Evolutionary conservation across 2,797 vertebrate genomes (phyloP).

Genomic region (Molossus alvarezi): DNA sequence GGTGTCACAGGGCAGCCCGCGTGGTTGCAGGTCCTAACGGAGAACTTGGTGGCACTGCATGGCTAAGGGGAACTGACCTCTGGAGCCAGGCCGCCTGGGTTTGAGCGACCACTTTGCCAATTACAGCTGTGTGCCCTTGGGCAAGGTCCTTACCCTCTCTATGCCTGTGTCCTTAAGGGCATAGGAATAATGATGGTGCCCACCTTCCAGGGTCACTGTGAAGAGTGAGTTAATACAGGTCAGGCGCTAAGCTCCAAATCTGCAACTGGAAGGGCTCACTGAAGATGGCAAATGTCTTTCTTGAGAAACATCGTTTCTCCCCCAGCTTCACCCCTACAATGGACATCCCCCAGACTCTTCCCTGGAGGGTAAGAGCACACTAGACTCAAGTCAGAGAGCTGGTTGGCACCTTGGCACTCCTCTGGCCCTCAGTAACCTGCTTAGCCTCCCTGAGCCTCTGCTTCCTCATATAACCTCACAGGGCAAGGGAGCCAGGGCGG

Average conservation of each 20-base stretch:
- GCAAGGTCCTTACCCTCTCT: conserved; percentile 20
- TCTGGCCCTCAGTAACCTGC: neutral
- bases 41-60: neutral
- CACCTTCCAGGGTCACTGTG: neutral
- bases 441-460: neutral
- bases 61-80: neutral
- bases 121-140: neutral
- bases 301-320: neutral
- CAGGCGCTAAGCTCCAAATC: neutral
- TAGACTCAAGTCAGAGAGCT: neutral
- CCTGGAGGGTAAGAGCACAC: neutral
- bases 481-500: neutral
- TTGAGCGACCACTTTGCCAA: neutral
- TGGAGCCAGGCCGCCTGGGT: neutral
- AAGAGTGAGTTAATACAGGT: neutral
- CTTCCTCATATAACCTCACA: neutral
- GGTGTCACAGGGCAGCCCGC: neutral
- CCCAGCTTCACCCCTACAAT: neutral
- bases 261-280: neutral
- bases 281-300: neutral
- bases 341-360: neutral
- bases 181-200: neutral
- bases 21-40: neutral
- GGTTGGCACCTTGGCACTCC: neutral
- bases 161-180: neutral